Evolutionary conservation across 2,797 vertebrate genomes (phyloP).

Genomic region (Argentina silus): DNA sequence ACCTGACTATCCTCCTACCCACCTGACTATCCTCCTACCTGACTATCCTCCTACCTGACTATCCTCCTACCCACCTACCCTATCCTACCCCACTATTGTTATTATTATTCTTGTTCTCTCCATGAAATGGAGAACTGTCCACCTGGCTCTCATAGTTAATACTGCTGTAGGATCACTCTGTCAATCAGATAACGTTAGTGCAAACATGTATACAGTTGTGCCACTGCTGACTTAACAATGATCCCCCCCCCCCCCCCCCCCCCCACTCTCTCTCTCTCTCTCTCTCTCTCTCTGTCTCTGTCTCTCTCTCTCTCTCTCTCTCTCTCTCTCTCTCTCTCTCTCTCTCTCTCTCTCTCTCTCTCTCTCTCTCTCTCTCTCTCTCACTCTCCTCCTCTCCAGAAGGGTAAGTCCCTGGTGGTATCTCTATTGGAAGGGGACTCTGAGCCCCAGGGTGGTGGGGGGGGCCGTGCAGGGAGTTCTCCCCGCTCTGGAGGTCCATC

Average conservation of each 20-base stretch:
- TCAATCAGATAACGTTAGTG: too few relatives aligned
- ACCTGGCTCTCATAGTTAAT: too few relatives aligned
- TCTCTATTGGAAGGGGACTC: conserved; percentile 9
- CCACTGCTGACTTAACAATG: neutral
- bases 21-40: too few relatives aligned
- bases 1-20: too few relatives aligned
- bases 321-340: neutral
- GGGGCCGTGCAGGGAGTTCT: neutral
- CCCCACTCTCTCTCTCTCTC: neutral
- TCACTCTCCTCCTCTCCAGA: conserved; percentile 1
- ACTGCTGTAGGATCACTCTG: too few relatives aligned
- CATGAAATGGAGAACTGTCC: too few relatives aligned
- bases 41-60: too few relatives aligned
- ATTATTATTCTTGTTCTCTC: too few relatives aligned
- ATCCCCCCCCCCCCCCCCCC: neutral
- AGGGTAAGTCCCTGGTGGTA: conserved; percentile 5
- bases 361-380: neutral
- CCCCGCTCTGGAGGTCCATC: neutral
- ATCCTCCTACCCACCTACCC: too few relatives aligned
- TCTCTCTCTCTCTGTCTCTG: neutral
- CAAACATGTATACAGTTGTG: neutral
- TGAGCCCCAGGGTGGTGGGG: neutral
- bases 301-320: neutral
- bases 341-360: neutral
- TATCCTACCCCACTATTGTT: neutral